phyloP scores from a whole-genome alignment of 2,888 invertebrate genomes.

The Stegana nigrithorax region DNA sequence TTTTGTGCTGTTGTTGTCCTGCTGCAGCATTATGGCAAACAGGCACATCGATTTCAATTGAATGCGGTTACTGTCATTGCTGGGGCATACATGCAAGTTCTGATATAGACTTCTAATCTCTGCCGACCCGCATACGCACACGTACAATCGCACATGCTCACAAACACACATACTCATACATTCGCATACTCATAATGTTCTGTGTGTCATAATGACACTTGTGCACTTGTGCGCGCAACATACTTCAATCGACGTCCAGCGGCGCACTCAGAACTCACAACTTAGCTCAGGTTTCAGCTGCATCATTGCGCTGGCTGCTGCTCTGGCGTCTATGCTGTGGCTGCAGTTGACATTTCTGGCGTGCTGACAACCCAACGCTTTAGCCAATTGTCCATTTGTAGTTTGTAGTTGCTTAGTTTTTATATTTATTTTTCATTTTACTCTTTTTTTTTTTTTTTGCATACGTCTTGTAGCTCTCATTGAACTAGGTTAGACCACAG shows the following conservation, averaged over 20 bases:
- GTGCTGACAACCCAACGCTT: too few relatives aligned
- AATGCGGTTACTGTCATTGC: slow-evolving; percentile 40
- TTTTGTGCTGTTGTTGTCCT: not conserved
- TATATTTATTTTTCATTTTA: too few relatives aligned
- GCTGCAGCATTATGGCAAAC: slow-evolving; percentile 28
- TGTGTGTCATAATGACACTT: not conserved
- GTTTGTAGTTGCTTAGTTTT: too few relatives aligned
- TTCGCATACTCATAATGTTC: not conserved
- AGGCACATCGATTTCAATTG: slow-evolving; percentile 58
- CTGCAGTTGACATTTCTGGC: not conserved
- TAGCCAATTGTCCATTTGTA: not conserved
- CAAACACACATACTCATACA: not conserved
- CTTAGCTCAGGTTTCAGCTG: too few relatives aligned
- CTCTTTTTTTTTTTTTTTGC: too few relatives aligned
- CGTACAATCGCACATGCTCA: not conserved
- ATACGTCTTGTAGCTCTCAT: too few relatives aligned
- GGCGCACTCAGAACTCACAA: not conserved
- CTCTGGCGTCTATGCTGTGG: too few relatives aligned
- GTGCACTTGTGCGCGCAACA: not conserved
- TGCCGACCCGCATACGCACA: not conserved
- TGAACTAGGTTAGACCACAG: too few relatives aligned
- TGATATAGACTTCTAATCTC: not conserved
- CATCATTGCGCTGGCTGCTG: too few relatives aligned
- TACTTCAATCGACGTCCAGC: not conserved
- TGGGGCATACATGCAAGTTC: not conserved